Evolutionary conservation across 2,113 vertebrate genomes (phyloP).

Genomic region (Chionodraco myersi): DNA sequence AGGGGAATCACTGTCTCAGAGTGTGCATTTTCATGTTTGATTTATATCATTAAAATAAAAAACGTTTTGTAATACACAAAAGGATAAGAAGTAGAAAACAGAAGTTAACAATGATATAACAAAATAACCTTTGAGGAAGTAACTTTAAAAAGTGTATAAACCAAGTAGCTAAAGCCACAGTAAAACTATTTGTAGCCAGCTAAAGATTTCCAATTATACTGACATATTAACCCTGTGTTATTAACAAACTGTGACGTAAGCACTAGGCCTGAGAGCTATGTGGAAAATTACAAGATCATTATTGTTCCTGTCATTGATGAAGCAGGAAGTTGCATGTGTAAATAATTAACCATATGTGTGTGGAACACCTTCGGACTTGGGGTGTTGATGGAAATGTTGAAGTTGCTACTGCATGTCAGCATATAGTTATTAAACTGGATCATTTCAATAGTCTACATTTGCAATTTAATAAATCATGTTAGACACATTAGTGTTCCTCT

Average conservation of each 20-base stretch:
- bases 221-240: no score
- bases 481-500: not conserved
- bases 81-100: no score
- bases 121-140: no score
- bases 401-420: not conserved
- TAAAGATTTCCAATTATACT: no score
- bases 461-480: not conserved
- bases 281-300: conserved; percentile 9
- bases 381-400: not conserved
- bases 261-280: not conserved
- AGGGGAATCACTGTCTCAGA: not conserved
- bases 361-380: not conserved
- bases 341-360: conserved; percentile 11
- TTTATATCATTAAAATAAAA: no score
- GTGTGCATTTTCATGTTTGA: no score
- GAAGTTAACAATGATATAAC: no score
- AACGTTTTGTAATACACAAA: no score
- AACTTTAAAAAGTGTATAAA: no score
- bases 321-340: not conserved
- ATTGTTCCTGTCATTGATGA: not conserved
- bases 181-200: no score
- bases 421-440: not conserved
- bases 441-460: not conserved
- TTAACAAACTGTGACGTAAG: not conserved
- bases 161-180: no score